These are phyloP conservation scores for Steatocranus sp. DNA, from an alignment of 2,797 vertebrate genomes.

Conservation along the genomic window DNA sequence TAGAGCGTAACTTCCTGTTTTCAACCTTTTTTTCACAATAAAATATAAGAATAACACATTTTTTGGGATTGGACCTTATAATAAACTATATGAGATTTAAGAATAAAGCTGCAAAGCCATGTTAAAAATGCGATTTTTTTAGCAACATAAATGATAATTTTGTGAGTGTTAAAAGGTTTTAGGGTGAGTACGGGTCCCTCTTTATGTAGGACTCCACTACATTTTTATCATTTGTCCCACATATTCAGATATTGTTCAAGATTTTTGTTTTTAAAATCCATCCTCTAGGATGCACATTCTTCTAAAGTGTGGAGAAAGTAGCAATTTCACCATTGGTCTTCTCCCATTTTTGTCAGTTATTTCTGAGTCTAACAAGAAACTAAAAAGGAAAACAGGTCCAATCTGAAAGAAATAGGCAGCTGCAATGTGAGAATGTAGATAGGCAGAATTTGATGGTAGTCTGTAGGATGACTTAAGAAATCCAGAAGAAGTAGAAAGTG, in stretches of 20 bases:
- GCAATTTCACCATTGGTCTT: background rate
- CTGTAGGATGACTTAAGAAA: background rate
- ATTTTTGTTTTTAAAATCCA: background rate
- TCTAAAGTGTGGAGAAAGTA: background rate
- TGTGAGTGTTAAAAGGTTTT: background rate
- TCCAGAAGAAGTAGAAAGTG: background rate
- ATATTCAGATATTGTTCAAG: background rate
- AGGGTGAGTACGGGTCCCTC: background rate
- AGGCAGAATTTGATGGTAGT: background rate
- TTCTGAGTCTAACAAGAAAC: background rate
- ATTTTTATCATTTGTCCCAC: background rate
- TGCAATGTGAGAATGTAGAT: background rate
- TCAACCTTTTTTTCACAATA: background rate
- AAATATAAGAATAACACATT: background rate
- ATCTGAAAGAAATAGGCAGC: background rate
- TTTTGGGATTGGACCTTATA: background rate
- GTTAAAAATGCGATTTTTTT: background rate
- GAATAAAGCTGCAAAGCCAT: background rate
- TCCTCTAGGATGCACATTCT: background rate
- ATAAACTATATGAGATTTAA: background rate
- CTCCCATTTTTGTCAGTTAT: background rate
- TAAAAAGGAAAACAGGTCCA: background rate
- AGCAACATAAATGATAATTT: background rate
- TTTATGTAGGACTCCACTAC: background rate
- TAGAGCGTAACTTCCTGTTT: conserved; percentile 34